These are phyloP conservation scores for Tinamus guttatus DNA, from an alignment of 2,113 vertebrate genomes.

Conservation along the genomic window DNA sequence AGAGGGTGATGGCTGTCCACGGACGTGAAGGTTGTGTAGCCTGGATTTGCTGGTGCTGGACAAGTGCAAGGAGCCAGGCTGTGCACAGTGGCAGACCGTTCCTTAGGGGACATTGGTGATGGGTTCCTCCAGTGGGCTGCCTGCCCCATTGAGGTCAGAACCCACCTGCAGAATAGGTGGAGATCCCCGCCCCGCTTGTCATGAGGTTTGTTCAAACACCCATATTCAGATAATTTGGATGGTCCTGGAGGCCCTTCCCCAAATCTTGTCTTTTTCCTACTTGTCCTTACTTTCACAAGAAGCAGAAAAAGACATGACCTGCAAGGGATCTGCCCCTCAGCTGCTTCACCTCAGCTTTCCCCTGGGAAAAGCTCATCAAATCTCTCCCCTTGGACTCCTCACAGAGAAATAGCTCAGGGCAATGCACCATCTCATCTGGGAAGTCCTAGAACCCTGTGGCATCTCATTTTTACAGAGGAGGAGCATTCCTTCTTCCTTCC, in stretches of 20 bases:
- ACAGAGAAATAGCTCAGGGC: background rate
- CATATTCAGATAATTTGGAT: background rate
- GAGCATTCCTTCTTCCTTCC: background rate
- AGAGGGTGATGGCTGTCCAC: constrained; percentile 30
- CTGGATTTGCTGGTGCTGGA: background rate
- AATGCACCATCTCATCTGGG: background rate
- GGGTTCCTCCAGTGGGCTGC: background rate
- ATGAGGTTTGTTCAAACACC: background rate
- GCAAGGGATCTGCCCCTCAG: background rate
- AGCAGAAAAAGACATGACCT: background rate
- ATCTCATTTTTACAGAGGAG: background rate
- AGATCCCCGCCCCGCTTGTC: background rate
- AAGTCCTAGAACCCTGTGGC: background rate
- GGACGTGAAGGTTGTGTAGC: background rate
- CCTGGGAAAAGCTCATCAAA: background rate
- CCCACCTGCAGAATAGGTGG: background rate
- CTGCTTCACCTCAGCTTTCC: background rate
- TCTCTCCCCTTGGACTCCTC: background rate
- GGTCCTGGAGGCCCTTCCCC: background rate
- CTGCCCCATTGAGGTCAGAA: background rate
- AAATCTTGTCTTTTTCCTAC: background rate
- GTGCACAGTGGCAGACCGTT: background rate
- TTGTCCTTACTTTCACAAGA: background rate
- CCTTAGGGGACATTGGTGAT: background rate
- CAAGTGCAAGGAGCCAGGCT: background rate